Conservation (phyloP, 2,888 invertebrate species). For the Eupithecia insigniata region DNA sequence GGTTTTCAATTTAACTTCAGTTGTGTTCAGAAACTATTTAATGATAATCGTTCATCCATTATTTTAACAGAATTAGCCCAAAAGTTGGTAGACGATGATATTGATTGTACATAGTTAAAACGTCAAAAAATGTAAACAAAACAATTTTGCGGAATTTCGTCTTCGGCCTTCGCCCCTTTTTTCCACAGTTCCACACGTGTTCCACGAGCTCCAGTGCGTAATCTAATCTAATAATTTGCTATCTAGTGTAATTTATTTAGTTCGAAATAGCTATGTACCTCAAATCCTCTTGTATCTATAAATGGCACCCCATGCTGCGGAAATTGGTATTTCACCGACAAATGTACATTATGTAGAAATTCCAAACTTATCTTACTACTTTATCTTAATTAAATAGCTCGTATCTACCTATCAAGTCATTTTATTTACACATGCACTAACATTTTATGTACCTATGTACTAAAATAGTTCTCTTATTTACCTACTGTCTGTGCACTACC, state of each 20-base stretch:
- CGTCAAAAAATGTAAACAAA: constrained; percentile 11
- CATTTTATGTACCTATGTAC: no score
- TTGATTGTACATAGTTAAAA: background rate
- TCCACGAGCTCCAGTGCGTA: background rate
- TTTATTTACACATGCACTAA: no score
- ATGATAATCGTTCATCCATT: no score
- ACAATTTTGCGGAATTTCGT: background rate
- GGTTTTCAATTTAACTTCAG: background rate
- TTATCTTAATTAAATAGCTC: no score
- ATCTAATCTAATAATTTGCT: background rate
- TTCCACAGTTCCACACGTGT: background rate
- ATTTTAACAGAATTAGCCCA: background rate
- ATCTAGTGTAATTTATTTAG: background rate
- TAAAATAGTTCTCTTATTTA: no score
- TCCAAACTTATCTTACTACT: background rate
- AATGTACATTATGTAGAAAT: background rate
- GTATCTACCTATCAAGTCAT: no score
- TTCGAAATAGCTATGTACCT: background rate
- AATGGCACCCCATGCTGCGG: background rate
- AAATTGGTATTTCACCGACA: background rate
- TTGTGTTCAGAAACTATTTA: background rate
- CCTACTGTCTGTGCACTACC: no score
- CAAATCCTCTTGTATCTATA: background rate
- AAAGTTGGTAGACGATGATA: background rate
- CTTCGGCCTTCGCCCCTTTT: background rate